A percentile compares a stretch with the other conserved stretches of the same genome.
These are phyloP conservation scores for Thecocarcelia acutangulata DNA, from an alignment of 2,888 invertebrate species.

Conservation along the genomic window DNA sequence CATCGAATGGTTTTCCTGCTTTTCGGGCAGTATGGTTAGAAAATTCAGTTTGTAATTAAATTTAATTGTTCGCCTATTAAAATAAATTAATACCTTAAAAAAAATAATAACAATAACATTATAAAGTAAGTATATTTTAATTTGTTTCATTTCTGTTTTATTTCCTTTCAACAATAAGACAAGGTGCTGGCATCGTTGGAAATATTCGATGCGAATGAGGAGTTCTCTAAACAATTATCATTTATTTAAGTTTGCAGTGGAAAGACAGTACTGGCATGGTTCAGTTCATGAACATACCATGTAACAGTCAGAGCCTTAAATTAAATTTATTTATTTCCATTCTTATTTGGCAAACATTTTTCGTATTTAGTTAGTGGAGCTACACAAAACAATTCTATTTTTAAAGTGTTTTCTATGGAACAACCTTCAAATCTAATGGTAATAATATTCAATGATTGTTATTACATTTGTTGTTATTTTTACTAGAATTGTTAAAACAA, in stretches of 20 bases:
- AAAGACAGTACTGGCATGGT: background rate
- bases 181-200: no score
- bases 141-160: conserved; percentile 9
- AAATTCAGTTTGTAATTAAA: conserved; percentile 60
- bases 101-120: conserved; percentile 55
- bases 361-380: background rate
- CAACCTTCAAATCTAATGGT: conserved; percentile 6
- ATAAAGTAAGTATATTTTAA: conserved; percentile 36
- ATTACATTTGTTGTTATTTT: conserved; percentile 50
- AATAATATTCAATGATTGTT: conserved; percentile 48
- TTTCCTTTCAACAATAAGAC: conserved; percentile 23
- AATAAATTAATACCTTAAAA: conserved; percentile 64
- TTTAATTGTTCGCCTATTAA: conserved; percentile 65
- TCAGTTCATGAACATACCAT: background rate
- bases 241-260: background rate
- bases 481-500: conserved; percentile 46
- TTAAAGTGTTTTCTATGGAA: conserved; percentile 1
- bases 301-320: background rate
- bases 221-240: background rate
- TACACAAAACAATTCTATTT: background rate
- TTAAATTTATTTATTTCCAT: background rate
- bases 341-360: background rate
- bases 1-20: conserved; percentile 11
- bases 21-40: conserved; percentile 26
- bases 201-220: no score